Percentiles rank a stretch among this genome's conserved stretches.
These are phyloP conservation scores for Adela reaumurella DNA, from an alignment of 2,888 invertebrate genomes.

Conservation along the genomic window DNA sequence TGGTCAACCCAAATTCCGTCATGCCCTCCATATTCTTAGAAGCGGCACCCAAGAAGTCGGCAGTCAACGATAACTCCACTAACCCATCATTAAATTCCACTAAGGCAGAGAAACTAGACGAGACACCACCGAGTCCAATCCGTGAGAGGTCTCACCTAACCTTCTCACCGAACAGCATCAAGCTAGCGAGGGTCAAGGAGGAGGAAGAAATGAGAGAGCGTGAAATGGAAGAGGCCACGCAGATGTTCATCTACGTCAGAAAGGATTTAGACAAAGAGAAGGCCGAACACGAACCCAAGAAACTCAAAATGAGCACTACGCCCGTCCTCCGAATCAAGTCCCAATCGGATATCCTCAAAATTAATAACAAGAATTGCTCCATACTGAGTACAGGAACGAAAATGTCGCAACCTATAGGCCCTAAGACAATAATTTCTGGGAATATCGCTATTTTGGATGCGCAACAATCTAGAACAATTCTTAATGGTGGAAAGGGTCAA, in stretches of 20 bases:
- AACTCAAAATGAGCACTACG: conserved; percentile 27
- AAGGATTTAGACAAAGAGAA: conserved; percentile 27
- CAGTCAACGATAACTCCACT: conserved; percentile 43
- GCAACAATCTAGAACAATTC: conserved; percentile 48
- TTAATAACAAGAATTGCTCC: conserved; percentile 44
- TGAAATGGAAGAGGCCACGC: conserved; percentile 46
- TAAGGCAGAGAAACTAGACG: conserved; percentile 27
- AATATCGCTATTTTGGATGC: conserved; percentile 53
- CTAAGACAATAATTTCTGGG: conserved; percentile 51
- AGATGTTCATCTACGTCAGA: conserved; percentile 46
- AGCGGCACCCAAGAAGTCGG: conserved; percentile 28
- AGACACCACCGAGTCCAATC: conserved; percentile 57
- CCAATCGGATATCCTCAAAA: conserved; percentile 41
- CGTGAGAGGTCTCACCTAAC: conserved; percentile 68
- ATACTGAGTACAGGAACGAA: conserved; percentile 46
- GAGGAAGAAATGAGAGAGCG: conserved; percentile 27
- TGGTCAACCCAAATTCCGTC: conserved; percentile 89
- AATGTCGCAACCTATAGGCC: conserved; percentile 38
- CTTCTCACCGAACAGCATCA: conserved; percentile 67
- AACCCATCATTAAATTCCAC: conserved; percentile 45
- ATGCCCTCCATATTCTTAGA: conserved; percentile 72
- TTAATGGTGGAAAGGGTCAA: conserved; percentile 44
- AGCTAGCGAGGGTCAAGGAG: conserved; percentile 54
- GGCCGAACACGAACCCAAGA: conserved; percentile 41
- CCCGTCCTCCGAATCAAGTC: conserved; percentile 43